Base-by-base conservation (phyloP, 2,888 invertebrate species). In the Cheilosia grossa region DNA sequence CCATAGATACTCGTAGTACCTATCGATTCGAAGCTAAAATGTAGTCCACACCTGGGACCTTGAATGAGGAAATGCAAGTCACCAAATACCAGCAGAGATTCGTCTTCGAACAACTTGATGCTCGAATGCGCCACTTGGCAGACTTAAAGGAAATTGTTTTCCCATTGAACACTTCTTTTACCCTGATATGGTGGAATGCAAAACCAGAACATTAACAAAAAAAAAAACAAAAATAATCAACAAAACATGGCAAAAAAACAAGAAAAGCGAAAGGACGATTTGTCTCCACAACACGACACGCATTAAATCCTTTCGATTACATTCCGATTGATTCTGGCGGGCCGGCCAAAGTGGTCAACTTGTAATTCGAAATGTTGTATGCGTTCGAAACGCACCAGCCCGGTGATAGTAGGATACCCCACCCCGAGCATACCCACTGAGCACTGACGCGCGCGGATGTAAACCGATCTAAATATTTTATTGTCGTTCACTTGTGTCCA, bases 401-500 rank as follows among this genome's bases (percentile, higher is more conserved):
- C 17, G n/a, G 6, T 7, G 64, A 70, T 70, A 27, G 7, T 7
- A 61, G 44, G 58, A 37, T 30, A 15, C 73, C 40, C 69, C 58
- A 30, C 4, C 17, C 40, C 82, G 66, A 17, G 19, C 44, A 44
- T 17, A 51, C 4, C 51, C 58, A 37, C 73, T 21, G 69, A 42
- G 24, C 58, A 37, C 73, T 21, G 69, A 42, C 51, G 67, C 78
- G 49, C 51, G 67, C 78, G 59, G 58, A 86, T 86, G 87, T 87
- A 87, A 87, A 77, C 83, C 75, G 87, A 87, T 87, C 87, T 87
- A 87, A 87, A 87, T 87, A 85, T 85, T 85, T 85, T 85, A 85
- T 85, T 85, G 85, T 85, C 85, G 85, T 70, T 85, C 80, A 85
- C 80, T 81, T 85, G 85, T 81, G 85, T 81, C 67, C 85, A 85